phyloP scores from a whole-genome alignment of 2,888 invertebrate species.

The Eristalis arbustorum region DNA sequence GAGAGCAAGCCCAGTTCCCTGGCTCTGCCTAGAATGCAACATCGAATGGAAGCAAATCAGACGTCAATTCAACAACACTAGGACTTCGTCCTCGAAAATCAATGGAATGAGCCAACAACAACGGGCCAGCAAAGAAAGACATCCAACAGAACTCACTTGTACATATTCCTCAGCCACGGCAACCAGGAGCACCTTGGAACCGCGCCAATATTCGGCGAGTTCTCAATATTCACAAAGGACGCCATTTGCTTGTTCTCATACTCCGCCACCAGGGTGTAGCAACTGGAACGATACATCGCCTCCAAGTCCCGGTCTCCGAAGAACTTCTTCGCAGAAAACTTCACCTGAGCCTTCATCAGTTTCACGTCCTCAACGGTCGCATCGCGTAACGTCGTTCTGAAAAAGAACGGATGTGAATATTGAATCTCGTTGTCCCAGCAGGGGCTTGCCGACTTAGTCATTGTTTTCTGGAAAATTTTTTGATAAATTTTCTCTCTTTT shows the following conservation, averaged over 20 bases:
- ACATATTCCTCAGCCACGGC: constrained; percentile 74
- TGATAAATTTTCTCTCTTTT: too few species aligned
- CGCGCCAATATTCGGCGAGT: constrained; percentile 73
- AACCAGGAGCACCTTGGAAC: constrained; percentile 74
- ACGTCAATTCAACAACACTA: too few species aligned
- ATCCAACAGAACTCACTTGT: constrained; percentile 73
- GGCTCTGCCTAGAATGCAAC: too few species aligned
- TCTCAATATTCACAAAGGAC: constrained; percentile 76
- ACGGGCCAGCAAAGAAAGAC: neutral
- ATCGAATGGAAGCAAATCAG: too few species aligned
- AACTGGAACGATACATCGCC: neutral
- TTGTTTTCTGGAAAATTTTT: neutral
- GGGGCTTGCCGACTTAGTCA: neutral
- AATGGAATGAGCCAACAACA: too few species aligned
- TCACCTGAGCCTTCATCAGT: neutral
- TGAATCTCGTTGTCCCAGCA: neutral
- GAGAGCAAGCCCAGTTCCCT: too few species aligned
- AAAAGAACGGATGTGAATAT: neutral
- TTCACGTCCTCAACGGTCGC: constrained; percentile 18
- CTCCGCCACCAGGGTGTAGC: constrained; percentile 30
- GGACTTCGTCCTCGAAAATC: too few species aligned
- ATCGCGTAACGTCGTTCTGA: constrained; percentile 24
- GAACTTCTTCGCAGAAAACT: neutral
- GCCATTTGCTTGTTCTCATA: constrained; percentile 43
- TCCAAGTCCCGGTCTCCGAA: constrained; percentile 32